Evolutionary conservation across 1,140 invertebrate genomes (phyloP).

Genomic region (Globodera rostochiensis): DNA sequence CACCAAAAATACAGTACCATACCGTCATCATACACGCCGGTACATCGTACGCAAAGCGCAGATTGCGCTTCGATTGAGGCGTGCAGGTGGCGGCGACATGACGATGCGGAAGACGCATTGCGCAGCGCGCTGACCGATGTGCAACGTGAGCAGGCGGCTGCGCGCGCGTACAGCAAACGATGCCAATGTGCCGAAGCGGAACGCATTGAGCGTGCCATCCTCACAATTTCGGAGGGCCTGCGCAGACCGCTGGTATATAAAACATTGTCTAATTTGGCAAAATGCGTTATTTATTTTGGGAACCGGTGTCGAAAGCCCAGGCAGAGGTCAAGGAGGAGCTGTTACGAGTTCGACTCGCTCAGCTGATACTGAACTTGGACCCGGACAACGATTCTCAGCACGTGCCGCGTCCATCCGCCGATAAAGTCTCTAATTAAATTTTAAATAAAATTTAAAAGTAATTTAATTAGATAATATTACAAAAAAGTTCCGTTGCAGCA

Average conservation of each 20-base stretch:
- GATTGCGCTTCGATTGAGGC: not conserved
- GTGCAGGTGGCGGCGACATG: not conserved
- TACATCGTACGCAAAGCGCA: not conserved
- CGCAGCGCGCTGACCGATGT: not conserved
- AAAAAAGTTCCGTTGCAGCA: not conserved
- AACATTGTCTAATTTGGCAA: not conserved
- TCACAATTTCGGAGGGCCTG: conserved; percentile 27
- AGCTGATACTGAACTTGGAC: conserved; percentile 61
- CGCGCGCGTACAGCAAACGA: conserved; percentile 14
- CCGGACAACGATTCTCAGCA: conserved; percentile 12
- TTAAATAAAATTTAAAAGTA: conserved; percentile 27
- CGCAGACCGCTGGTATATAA: conserved; percentile 9
- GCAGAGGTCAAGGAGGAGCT: conserved; percentile 61
- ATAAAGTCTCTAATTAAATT: conserved; percentile 14
- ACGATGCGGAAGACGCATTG: not conserved
- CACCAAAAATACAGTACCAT: not conserved
- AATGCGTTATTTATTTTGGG: not conserved
- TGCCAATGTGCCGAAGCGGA: conserved; percentile 26
- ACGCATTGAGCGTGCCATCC: conserved; percentile 36
- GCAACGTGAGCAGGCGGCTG: conserved; percentile 5
- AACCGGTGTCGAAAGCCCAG: conserved; percentile 57
- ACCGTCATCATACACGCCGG: too few species aligned
- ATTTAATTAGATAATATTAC: too few species aligned
- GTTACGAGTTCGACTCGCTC: conserved; percentile 53
- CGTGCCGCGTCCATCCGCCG: not conserved